Conservation (phyloP, 2,888 invertebrate genomes). For the Tethea ocularis region DNA sequence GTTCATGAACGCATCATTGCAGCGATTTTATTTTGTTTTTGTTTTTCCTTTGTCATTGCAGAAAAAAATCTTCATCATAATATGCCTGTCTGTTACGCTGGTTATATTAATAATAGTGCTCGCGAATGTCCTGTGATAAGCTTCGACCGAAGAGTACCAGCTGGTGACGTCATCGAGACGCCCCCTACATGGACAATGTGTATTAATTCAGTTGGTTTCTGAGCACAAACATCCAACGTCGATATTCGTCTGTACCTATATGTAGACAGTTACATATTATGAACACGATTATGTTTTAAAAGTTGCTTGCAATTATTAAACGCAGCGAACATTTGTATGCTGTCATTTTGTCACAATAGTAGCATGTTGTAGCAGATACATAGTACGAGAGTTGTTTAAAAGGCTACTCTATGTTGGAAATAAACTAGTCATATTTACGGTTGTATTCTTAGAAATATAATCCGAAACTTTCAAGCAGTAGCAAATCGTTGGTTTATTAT, state of each 20-base stretch:
- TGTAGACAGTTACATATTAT: not conserved
- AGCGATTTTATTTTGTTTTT: constrained; percentile 76
- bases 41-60: constrained; percentile 87
- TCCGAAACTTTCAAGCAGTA: too few relatives aligned
- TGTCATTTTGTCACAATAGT: constrained; percentile 24
- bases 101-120: constrained; percentile 90
- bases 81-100: constrained; percentile 91
- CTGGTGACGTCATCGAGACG: constrained; percentile 43
- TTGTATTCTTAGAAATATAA: not conserved
- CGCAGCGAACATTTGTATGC: constrained; percentile 18
- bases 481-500: not conserved
- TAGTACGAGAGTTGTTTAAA: constrained; percentile 26
- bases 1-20: too few relatives aligned
- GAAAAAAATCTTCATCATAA: constrained; percentile 95
- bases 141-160: constrained; percentile 37
- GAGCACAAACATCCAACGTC: constrained; percentile 39
- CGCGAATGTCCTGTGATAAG: constrained; percentile 65
- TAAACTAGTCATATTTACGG: constrained; percentile 11
- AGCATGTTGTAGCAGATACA: constrained; percentile 30
- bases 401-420: constrained; percentile 39
- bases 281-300: not conserved
- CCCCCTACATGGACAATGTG: constrained; percentile 30
- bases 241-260: constrained; percentile 39
- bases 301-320: constrained; percentile 27
- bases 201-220: constrained; percentile 41